These are phyloP conservation scores for Agapornis canus DNA, from an alignment of 2,797 vertebrate genomes.

Conservation along the genomic window DNA sequence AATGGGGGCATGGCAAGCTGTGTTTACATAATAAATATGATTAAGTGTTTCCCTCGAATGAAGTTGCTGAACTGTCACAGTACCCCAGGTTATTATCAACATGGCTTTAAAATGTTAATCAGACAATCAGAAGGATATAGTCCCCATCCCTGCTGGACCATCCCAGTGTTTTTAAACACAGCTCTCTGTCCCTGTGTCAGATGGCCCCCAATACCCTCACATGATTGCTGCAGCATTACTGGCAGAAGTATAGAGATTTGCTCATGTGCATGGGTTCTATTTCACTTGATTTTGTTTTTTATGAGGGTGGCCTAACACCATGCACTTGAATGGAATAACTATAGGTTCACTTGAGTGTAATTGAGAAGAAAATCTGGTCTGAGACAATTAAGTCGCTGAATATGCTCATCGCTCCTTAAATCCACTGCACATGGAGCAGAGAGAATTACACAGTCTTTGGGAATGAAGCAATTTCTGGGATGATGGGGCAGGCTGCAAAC, in stretches of 20 bases:
- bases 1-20: constrained; percentile 75
- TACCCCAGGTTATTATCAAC: constrained; percentile 72
- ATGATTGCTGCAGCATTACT: rapidly evolving
- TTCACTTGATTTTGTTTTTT: background rate
- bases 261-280: background rate
- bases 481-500: background rate
- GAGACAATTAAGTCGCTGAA: constrained; percentile 31
- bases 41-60: constrained; percentile 75
- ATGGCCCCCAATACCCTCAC: background rate
- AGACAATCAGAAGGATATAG: constrained; percentile 54
- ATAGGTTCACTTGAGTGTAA: constrained; percentile 51
- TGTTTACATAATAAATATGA: constrained; percentile 80
- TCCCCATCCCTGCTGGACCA: background rate
- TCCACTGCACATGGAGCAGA: background rate
- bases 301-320: background rate
- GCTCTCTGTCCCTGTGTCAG: rapidly evolving
- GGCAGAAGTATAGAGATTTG: background rate
- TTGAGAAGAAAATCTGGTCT: constrained; percentile 52
- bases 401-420: constrained; percentile 17
- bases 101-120: constrained; percentile 71
- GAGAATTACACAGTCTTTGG: background rate
- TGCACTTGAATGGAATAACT: constrained; percentile 16
- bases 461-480: background rate
- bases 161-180: background rate
- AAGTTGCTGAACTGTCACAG: constrained; percentile 74